Evolutionary conservation across 1,140 invertebrate species (phyloP), one percentile per base, ranked within the genome.

Genomic region (Orchesella cincta): DNA sequence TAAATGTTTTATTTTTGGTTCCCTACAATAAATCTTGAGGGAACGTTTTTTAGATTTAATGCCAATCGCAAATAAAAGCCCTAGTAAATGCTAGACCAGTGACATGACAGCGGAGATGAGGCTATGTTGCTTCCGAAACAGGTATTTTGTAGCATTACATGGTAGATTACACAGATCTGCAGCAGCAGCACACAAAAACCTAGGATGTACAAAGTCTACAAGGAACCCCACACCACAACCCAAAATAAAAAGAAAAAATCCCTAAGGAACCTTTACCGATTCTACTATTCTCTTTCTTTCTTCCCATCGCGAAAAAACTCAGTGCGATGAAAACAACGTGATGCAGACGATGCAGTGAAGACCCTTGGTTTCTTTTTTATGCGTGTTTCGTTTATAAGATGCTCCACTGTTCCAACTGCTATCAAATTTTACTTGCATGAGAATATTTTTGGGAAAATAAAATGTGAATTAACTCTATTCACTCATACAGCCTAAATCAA

Each of bases 211-310:
- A 20, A 46, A 46, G 8, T 8, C 8, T 12, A 8, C 39, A 46
- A 46, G 8, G 8, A 12, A 46, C 39, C 8, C 20, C 39, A 46
- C 39, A 46, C 20, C 39, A 46, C 39, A 46, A 20, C 39, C 39
- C 39, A 46, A 14, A 46, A 46, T 57, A 57, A 57, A 23, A 18
- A 26, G 52, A 57, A 57, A 57, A 26, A 26, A 3, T 57, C 52
- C 52, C 52, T 14, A 57, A n/a, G 52, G 52, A 57, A 57, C 8
- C 12, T 57, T 57, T 57, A 57, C 52, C 52, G 23, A 57, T 57
- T 57, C 52, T 23, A 14, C 12, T 57, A 14, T 57, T 57, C 23
- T 5, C 8, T 18, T 18, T 18, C 23, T 3, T 57, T 57, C 23
- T 57, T 26, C 23, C 23, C 23, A 14, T 46, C 39, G 8, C 39